A percentile compares a stretch with the other conserved stretches of the same genome.
Evolutionary conservation across 2,797 vertebrate species (phyloP).

Genomic region (Pelobates cultripes): DNA sequence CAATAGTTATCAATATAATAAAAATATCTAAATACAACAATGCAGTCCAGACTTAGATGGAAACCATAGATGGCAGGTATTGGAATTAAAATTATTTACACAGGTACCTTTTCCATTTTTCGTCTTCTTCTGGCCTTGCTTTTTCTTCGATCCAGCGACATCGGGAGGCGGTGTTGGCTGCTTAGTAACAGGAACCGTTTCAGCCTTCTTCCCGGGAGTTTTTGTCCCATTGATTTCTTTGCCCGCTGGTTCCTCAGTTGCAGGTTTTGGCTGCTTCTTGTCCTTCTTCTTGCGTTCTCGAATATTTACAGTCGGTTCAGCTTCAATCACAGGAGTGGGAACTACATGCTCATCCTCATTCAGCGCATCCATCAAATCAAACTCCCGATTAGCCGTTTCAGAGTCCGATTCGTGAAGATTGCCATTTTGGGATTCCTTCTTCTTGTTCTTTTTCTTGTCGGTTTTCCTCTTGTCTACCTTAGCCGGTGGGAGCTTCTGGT

Average conservation of each 20-base stretch:
- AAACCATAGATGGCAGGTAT: too few relatives aligned
- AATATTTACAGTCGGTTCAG: conserved; percentile 67
- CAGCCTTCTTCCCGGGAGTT: conserved; percentile 77
- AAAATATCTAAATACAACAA: too few relatives aligned
- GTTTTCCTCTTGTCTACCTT: conserved; percentile 90
- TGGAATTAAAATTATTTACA: neutral
- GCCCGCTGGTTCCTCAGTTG: conserved; percentile 67
- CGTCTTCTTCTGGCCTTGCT: conserved; percentile 88
- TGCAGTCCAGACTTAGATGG: too few relatives aligned
- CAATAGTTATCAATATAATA: too few relatives aligned
- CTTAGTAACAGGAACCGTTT: conserved; percentile 79
- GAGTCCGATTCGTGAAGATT: conserved; percentile 89
- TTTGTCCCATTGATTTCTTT: conserved; percentile 86
- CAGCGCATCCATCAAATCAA: conserved; percentile 79
- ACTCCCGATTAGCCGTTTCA: conserved; percentile 79
- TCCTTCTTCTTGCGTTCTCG: conserved; percentile 94
- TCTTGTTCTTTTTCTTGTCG: conserved; percentile 94
- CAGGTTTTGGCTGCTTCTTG: conserved; percentile 78
- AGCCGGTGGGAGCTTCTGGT: conserved; percentile 82
- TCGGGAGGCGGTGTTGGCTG: conserved; percentile 78
- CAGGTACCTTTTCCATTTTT: conserved; percentile 82
- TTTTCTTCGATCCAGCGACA: conserved; percentile 77
- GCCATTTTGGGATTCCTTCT: conserved; percentile 85
- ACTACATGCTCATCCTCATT: conserved; percentile 76
- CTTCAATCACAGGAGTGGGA: conserved; percentile 56